Evolutionary conservation across 1,140 invertebrate genomes (phyloP).

Genomic region (Eciton burchellii): DNA sequence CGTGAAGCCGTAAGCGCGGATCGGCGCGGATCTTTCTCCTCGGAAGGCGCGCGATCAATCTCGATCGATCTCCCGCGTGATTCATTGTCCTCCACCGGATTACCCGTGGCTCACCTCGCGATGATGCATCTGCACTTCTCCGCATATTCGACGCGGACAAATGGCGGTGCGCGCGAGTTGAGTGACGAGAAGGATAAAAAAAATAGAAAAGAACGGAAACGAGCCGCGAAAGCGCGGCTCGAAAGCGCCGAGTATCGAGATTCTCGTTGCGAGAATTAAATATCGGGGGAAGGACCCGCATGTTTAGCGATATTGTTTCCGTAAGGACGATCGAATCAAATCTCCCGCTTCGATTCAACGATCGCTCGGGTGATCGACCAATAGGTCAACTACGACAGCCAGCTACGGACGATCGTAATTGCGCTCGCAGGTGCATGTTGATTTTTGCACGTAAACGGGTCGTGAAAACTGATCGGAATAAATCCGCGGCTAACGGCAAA

Average conservation of each 20-base stretch:
- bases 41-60: constrained; percentile 15
- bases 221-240: neutral
- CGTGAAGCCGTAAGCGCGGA: constrained; percentile 18
- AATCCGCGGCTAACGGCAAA: constrained; percentile 64
- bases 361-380: neutral
- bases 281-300: no score
- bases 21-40: constrained; percentile 50
- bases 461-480: constrained; percentile 54
- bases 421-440: constrained; percentile 40
- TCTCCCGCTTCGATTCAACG: constrained; percentile 15
- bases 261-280: neutral
- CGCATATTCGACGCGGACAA: neutral
- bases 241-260: neutral
- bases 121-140: neutral
- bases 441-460: constrained; percentile 38
- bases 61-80: constrained; percentile 26
- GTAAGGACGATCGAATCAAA: constrained; percentile 5
- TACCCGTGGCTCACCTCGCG: constrained; percentile 45
- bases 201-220: constrained; percentile 7
- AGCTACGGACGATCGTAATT: constrained; percentile 41
- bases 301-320: neutral
- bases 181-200: no score
- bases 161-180: neutral
- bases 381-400: neutral
- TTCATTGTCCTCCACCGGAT: constrained; percentile 53